Base-by-base conservation (phyloP, 92 coral and sea anemone species). In the Bergia sp. region DNA sequence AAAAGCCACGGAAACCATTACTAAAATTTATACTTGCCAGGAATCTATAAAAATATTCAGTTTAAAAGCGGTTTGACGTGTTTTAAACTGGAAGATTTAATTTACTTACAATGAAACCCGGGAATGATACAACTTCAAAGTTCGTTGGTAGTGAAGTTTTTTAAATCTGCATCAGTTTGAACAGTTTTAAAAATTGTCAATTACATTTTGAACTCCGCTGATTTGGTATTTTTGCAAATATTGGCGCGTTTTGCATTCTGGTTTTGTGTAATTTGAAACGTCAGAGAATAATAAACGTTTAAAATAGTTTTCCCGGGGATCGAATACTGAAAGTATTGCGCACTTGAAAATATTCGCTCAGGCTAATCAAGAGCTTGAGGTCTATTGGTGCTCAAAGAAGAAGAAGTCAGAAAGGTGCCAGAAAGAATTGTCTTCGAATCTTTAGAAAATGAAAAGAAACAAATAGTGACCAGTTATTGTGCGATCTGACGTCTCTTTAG, bases 211-310 rank as follows among this genome's bases (percentile, higher is more conserved):
- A 29, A 29, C 29, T 29, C 29, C 29, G 29, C 29, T 29, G 29
- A 29, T 29, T 29, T 29, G 29, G 29, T 41, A 8, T 73, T 21
- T 57, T 38, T 20, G 20, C 69, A 81, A 81, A 81, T 81, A 80
- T 43, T 81, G 43, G 69, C 43, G 85, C 45, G 45, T 45, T 29
- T 64, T 81, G 42, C 85, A 58, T 58, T 81, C 47, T 81, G 13
- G 18, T 61, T 18, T 40, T 36, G n/a, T 57, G 40, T 80, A 13
- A 11, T 64, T 47, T 7, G 13, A 39, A 74, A 47, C 41, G 53
- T 44, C 37, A 79, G 21, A 11, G 66, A 79, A 79, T 36, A 38
- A 5, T 10, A 40, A 53, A 61, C n/a, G 69, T 6, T 61, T 23
- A 18, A 6, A 53, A 18, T 57, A 10, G 29, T 57, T 57, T 57